Percentiles rank a stretch among this genome's conserved stretches.
phyloP scores from a whole-genome alignment of 2,888 invertebrate species.

The Gastrophysa polygoni region DNA sequence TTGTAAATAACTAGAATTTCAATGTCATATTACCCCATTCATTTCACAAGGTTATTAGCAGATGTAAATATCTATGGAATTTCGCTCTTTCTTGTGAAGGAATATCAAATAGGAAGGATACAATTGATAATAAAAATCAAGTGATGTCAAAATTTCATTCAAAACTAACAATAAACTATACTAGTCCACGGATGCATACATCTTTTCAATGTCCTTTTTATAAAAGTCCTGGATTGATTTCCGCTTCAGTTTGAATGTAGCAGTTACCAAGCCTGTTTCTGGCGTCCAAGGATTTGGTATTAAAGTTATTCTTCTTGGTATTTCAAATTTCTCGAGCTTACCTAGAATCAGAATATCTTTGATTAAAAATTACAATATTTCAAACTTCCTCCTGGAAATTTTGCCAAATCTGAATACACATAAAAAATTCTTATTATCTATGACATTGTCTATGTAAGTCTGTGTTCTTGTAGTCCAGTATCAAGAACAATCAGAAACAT shows the following conservation, averaged over 20 bases:
- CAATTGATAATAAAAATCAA: background rate
- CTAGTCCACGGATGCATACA: constrained; percentile 70
- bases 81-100: too few relatives aligned
- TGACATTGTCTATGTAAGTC: too few relatives aligned
- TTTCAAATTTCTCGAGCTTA: constrained; percentile 88
- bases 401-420: background rate
- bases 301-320: constrained; percentile 86
- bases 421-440: too few relatives aligned
- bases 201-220: constrained; percentile 86
- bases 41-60: too few relatives aligned
- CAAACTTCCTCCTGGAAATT: too few relatives aligned
- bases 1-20: too few relatives aligned
- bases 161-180: background rate
- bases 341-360: too few relatives aligned
- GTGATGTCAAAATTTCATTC: background rate
- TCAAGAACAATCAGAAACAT: too few relatives aligned
- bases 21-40: too few relatives aligned
- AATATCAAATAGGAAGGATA: background rate
- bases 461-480: too few relatives aligned
- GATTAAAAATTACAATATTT: too few relatives aligned
- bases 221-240: constrained; percentile 94
- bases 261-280: constrained; percentile 95
- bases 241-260: constrained; percentile 95
- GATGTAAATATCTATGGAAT: too few relatives aligned
- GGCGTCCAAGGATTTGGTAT: constrained; percentile 95